Percentiles rank a stretch among this genome's conserved stretches.
These are phyloP conservation scores for Galaxias olidus DNA, from an alignment of 2,797 vertebrate species.

Conservation along the genomic window DNA sequence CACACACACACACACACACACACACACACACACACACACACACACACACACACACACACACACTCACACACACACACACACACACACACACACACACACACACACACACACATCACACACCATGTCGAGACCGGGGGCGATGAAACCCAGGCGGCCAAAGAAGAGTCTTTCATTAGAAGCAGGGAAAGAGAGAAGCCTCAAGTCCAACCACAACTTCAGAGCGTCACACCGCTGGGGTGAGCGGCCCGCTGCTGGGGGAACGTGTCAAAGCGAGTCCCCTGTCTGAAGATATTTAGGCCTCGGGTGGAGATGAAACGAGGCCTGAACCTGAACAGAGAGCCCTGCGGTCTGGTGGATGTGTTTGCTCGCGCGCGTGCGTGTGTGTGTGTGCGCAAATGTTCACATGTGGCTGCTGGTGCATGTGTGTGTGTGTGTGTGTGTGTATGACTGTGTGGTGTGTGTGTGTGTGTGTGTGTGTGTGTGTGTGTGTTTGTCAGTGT, in stretches of 20 bases:
- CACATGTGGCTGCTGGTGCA: conserved; percentile 24
- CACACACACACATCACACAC: not conserved
- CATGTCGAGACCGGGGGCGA: conserved; percentile 8
- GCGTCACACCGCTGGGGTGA: conserved; percentile 67
- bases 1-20: not conserved
- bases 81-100: not conserved
- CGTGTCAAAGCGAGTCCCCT: conserved; percentile 61
- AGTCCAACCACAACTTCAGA: conserved; percentile 64
- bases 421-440: conserved; percentile 17
- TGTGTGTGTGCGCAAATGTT: too few relatives aligned
- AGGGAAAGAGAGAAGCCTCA: conserved; percentile 34
- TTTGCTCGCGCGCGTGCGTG: too few relatives aligned
- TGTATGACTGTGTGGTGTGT: conserved; percentile 5
- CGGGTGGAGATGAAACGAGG: conserved; percentile 74
- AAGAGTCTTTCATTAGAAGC: conserved; percentile 37
- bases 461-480: conserved; percentile 21
- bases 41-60: not conserved
- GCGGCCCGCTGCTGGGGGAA: conserved; percentile 60
- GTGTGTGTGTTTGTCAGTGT: conserved; percentile 12
- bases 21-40: not conserved
- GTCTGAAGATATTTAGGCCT: conserved; percentile 75
- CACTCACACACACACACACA: not conserved
- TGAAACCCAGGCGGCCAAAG: conserved; percentile 50
- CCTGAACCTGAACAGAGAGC: conserved; percentile 63
- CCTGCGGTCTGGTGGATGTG: conserved; percentile 42